These are phyloP conservation scores for Silurus meridionalis DNA, from an alignment of 2,113 vertebrate species.

Conservation along the genomic window DNA sequence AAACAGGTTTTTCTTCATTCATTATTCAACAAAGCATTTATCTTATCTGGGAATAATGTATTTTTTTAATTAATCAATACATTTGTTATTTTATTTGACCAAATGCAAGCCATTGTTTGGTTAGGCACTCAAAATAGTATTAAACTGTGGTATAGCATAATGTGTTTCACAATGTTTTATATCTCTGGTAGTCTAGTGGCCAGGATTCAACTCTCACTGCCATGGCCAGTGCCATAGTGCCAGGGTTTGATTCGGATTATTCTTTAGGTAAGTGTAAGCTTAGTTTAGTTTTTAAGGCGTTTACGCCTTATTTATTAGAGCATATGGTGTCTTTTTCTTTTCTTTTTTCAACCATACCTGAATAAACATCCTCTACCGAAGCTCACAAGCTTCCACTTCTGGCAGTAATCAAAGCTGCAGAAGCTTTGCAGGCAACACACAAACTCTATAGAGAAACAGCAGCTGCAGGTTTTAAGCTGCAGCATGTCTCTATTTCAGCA, in stretches of 20 bases:
- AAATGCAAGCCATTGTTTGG: background rate
- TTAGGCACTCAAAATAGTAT: background rate
- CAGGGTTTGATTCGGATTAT: too few species aligned
- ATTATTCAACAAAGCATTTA: background rate
- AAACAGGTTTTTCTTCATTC: background rate
- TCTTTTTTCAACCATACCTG: background rate
- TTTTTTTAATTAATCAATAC: background rate
- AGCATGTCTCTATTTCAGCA: slow-evolving; percentile 7
- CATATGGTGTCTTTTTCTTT: background rate
- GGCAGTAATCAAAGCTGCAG: background rate
- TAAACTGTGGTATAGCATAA: background rate
- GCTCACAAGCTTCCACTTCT: slow-evolving; percentile 24
- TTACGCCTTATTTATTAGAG: background rate
- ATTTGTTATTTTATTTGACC: background rate
- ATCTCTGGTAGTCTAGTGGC: too few species aligned
- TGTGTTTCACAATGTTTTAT: background rate
- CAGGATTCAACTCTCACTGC: too few species aligned
- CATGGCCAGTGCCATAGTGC: too few species aligned
- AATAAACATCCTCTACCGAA: slow-evolving; percentile 26
- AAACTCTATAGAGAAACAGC: background rate
- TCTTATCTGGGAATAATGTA: background rate
- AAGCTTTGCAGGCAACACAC: slow-evolving; percentile 7
- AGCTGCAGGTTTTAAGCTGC: background rate
- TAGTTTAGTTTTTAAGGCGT: too few species aligned
- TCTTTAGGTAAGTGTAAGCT: too few species aligned